Base-by-base conservation (phyloP, 2,113 vertebrate genomes). In the Tauraco erythrolophus region DNA sequence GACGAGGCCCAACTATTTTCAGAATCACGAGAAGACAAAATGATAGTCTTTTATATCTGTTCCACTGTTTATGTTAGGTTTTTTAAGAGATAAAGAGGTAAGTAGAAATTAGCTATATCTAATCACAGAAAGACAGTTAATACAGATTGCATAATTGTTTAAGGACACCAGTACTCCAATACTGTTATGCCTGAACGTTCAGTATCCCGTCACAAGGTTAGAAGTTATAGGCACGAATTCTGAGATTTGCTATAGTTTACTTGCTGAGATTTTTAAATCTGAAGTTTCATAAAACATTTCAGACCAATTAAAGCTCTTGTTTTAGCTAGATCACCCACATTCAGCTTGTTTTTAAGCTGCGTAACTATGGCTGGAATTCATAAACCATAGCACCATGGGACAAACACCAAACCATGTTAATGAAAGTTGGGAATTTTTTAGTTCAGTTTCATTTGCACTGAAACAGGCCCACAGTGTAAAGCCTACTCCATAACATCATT, bases 191-290 rank as follows among this genome's bases (percentile, higher is more conserved):
- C 24, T 2, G 25, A 14, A 27, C 23, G 28, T 45, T 76, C 78
- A 56, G 12, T 25, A 48, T 4, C 35, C 15, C 19, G 30, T 25
- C 27, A 65, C 0, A 1, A 53, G 17, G 21, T 25, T 9, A 19
- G 28, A 81, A 50, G 18, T 8, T 16, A n/a, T 2, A 62, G 22
- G 54, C 31, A 70, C 22, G 70, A 65, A 19, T 53, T 48, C 18
- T 4, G 39, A 69, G 10, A 31, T 46, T 53, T 79, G 39, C 35
- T 14, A 11, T 8, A 3, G 1, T 37, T 89, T 54, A 62, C 45
- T 53, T 61, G 37, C 19, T 21, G 13, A 48, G 41, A 68, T 82
- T 84, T 80, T 74, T 3, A 16, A 82, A 16, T 33, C 27, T 68
- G 14, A 62, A 56, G 4, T 56, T 57, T 53, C 17, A 31, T 28